A percentile compares a stretch with the other conserved stretches of the same genome.
Conservation (phyloP, 2,888 invertebrate species). For the Andrena chrysosceles region DNA sequence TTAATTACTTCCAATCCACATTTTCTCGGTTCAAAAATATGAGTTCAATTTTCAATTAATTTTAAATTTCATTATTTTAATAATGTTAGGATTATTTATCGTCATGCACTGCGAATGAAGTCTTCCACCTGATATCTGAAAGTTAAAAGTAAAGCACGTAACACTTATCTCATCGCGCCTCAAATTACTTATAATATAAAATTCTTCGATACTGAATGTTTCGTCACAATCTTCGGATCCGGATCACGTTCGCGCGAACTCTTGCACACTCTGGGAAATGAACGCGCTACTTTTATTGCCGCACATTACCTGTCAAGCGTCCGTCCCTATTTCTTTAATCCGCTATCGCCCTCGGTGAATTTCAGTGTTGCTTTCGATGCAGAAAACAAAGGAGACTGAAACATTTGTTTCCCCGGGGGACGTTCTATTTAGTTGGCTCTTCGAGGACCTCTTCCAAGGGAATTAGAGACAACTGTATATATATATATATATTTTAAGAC, state of each 20-base stretch:
- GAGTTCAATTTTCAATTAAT: not conserved
- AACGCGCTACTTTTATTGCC: conserved; percentile 46
- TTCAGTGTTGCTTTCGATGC: conserved; percentile 14
- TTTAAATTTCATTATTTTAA: not conserved
- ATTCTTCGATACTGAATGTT: conserved; percentile 30
- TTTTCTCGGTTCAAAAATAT: not conserved
- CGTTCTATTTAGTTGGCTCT: not conserved
- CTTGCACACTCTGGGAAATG: conserved; percentile 49
- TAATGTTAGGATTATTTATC: not conserved
- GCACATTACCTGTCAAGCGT: conserved; percentile 48
- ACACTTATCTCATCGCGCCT: not conserved
- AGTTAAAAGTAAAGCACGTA: not conserved
- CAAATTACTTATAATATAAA: conserved; percentile 3
- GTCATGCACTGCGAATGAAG: not conserved
- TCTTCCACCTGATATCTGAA: no score
- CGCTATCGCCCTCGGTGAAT: conserved; percentile 6
- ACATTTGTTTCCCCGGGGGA: not conserved
- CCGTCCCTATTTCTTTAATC: conserved; percentile 44
- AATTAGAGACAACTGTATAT: not conserved
- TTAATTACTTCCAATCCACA: no score
- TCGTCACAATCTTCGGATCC: conserved; percentile 31
- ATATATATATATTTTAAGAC: not conserved
- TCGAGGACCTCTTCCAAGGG: not conserved
- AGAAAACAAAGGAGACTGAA: not conserved
- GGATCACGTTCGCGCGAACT: conserved; percentile 43